Conservation (phyloP, 2,888 invertebrate genomes). For the Pseudococcus longispinus region DNA sequence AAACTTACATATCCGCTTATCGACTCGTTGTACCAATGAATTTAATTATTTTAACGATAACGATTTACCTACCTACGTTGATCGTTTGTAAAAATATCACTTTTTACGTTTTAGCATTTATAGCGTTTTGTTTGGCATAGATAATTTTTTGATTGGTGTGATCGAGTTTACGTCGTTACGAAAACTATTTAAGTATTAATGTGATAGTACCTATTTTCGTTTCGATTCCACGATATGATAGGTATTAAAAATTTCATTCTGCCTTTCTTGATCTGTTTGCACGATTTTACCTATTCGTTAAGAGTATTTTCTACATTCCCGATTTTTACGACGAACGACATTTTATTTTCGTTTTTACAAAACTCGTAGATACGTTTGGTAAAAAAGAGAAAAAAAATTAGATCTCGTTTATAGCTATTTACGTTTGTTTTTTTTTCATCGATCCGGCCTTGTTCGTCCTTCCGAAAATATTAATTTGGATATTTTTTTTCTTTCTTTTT, state of each 20-base stretch:
- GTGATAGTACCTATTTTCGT: slow-evolving; percentile 30
- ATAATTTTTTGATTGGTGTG: not conserved
- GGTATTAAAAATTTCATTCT: slow-evolving; percentile 12
- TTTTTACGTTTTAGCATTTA: not conserved
- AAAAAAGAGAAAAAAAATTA: not conserved
- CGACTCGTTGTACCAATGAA: not conserved
- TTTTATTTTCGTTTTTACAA: not conserved
- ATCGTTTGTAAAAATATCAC: slow-evolving; percentile 1
- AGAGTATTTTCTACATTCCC: not conserved
- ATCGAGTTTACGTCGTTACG: not conserved
- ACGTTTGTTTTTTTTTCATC: not conserved
- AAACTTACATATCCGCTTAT: not conserved
- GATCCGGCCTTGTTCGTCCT: not conserved
- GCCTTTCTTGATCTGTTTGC: not conserved
- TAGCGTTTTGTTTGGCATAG: not conserved
- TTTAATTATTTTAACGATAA: not conserved
- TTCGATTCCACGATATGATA: not conserved
- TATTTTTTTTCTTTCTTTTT: not conserved
- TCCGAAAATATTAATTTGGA: not conserved
- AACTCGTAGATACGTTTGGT: too few species aligned
- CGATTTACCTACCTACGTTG: not conserved
- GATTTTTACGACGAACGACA: not conserved
- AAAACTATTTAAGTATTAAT: not conserved
- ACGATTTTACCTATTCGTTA: not conserved
- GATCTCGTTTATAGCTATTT: not conserved